Conservation (phyloP, 1,140 invertebrate genomes). For the Hycleus cichorii region DNA sequence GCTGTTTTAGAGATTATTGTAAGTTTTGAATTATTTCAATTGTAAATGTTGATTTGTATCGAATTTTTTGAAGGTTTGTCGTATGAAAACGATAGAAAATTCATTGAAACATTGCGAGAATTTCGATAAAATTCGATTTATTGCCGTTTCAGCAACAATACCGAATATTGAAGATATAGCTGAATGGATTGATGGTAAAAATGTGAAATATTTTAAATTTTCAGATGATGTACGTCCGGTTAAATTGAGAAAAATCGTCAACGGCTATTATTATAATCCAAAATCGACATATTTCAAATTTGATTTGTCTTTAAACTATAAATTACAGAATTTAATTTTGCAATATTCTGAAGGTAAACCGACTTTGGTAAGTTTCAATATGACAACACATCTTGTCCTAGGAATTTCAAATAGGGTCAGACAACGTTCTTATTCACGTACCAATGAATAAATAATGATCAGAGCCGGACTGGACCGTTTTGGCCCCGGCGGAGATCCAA, state of each 20-base stretch:
- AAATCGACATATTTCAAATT: constrained; percentile 60
- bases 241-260: constrained; percentile 60
- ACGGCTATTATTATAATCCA: constrained; percentile 54
- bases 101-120: constrained; percentile 8
- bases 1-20: constrained; percentile 73
- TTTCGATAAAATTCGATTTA: constrained; percentile 50
- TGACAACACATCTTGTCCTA: constrained; percentile 9
- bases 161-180: constrained; percentile 71
- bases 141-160: constrained; percentile 73
- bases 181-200: constrained; percentile 54
- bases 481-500: too few species aligned
- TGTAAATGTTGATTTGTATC: not conserved
- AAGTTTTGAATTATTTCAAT: constrained; percentile 37
- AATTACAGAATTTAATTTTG: constrained; percentile 58
- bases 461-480: too few species aligned
- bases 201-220: constrained; percentile 51
- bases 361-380: constrained; percentile 50
- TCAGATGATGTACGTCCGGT: constrained; percentile 66
- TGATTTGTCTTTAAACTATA: constrained; percentile 69
- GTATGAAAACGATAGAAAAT: constrained; percentile 37
- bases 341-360: constrained; percentile 67
- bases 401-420: not conserved
- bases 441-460: too few species aligned
- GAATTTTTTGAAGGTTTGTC: constrained; percentile 25
- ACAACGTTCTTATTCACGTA: too few species aligned